Evolutionary conservation across 2,888 invertebrate genomes (phyloP).

Genomic region (Eucriotettix oculatus): DNA sequence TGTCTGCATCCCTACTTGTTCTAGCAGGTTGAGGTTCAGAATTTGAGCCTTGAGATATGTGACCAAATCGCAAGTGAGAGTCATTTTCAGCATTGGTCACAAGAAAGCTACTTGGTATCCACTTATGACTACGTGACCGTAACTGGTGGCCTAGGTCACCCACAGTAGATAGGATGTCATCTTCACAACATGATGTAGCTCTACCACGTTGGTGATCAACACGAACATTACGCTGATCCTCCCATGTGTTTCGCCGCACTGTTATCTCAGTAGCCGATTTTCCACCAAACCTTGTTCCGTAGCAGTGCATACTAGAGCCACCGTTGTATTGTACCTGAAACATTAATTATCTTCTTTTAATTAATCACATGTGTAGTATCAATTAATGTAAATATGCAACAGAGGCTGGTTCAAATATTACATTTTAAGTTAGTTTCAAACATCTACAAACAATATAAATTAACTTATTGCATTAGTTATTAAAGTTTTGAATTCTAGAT

Average conservation of each 20-base stretch:
- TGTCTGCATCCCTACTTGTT: background rate
- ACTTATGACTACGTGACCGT: conserved; percentile 16
- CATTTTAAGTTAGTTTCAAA: too few species aligned
- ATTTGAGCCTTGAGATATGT: background rate
- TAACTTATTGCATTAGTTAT: too few species aligned
- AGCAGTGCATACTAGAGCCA: background rate
- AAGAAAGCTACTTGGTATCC: conserved; percentile 21
- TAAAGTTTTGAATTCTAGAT: too few species aligned
- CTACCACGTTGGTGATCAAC: background rate
- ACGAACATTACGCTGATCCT: background rate
- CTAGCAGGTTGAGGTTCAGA: conserved; percentile 4
- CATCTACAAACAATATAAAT: too few species aligned
- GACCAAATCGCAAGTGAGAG: background rate
- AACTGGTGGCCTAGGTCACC: conserved; percentile 22
- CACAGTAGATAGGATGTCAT: background rate
- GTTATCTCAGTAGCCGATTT: background rate
- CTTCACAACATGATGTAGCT: background rate
- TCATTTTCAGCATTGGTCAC: conserved; percentile 25
- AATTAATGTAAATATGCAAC: too few species aligned
- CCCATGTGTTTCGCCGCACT: background rate
- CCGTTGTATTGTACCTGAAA: background rate
- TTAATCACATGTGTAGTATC: too few species aligned
- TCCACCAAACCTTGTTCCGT: background rate
- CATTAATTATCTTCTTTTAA: too few species aligned
- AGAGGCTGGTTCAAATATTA: too few species aligned